These are phyloP conservation scores for Archivesica marissinica DNA, from an alignment of 1,140 invertebrate genomes.

Conservation along the genomic window DNA sequence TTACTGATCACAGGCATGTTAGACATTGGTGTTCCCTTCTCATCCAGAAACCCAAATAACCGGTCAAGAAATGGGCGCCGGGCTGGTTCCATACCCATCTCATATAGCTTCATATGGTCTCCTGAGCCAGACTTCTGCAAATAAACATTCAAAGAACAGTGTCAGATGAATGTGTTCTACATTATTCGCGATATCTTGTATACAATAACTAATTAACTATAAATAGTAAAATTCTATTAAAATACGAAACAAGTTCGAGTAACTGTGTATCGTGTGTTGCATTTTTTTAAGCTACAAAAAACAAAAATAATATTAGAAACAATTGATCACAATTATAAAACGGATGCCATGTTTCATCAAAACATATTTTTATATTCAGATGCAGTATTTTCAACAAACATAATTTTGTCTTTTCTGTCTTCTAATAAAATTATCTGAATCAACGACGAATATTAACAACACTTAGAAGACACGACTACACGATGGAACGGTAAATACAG, in stretches of 20 bases:
- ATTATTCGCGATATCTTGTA: background rate
- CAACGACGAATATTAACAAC: background rate
- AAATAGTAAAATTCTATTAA: background rate
- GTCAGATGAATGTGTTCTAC: background rate
- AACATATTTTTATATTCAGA: background rate
- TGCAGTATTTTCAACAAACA: background rate
- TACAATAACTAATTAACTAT: background rate
- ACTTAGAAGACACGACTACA: conserved; percentile 5
- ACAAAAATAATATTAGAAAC: background rate
- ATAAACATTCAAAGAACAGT: conserved; percentile 13
- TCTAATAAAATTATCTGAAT: background rate
- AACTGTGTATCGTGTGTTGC: background rate
- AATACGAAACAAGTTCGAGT: background rate
- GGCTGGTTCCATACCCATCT: conserved; percentile 98
- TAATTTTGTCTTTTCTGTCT: background rate
- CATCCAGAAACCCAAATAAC: conserved; percentile 95
- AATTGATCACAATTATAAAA: background rate
- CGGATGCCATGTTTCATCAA: conserved; percentile 19
- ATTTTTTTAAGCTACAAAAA: background rate
- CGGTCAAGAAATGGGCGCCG: conserved; percentile 95
- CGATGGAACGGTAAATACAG: background rate
- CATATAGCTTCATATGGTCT: conserved; percentile 93
- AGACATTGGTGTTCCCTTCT: conserved; percentile 91
- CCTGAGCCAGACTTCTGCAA: conserved; percentile 85
- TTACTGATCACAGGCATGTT: conserved; percentile 98